These are phyloP conservation scores for Nasonia vitripennis DNA, from an alignment of 1,140 invertebrate genomes.

Conservation along the genomic window DNA sequence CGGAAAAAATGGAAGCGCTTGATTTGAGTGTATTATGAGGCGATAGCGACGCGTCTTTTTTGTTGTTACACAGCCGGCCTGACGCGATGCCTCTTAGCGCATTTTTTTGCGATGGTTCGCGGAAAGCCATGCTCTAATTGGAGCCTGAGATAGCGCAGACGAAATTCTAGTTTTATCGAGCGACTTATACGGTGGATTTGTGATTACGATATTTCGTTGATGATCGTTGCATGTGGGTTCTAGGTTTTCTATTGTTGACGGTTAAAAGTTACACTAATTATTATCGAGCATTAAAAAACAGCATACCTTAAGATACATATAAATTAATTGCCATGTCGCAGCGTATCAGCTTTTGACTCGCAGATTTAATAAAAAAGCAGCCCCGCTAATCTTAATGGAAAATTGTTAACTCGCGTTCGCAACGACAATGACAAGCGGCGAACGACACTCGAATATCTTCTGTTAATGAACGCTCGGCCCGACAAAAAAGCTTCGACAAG, in stretches of 20 bases:
- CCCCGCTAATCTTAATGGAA: not conserved
- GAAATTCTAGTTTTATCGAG: conserved; percentile 1
- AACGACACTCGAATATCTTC: conserved; percentile 4
- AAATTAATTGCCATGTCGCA: not conserved
- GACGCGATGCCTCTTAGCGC: not conserved
- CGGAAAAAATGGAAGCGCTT: not conserved
- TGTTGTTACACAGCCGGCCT: not conserved
- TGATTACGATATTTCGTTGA: not conserved
- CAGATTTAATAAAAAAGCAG: not conserved
- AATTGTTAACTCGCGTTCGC: conserved; percentile 14
- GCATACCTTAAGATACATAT: too few relatives aligned
- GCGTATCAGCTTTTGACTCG: too few relatives aligned
- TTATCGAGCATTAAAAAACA: too few relatives aligned
- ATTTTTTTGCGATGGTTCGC: not conserved
- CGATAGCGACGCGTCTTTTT: not conserved
- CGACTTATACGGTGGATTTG: not conserved
- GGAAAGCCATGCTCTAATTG: conserved; percentile 13
- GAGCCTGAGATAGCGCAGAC: not conserved
- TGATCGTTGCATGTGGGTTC: too few relatives aligned
- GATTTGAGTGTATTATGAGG: not conserved
- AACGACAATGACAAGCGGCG: not conserved
- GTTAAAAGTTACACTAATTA: too few relatives aligned
- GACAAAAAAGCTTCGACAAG: conserved; percentile 26
- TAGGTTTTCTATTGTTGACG: too few relatives aligned
- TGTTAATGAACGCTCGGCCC: conserved; percentile 19